A percentile compares a stretch with the other conserved stretches of the same genome.
Evolutionary conservation across 2,113 vertebrate genomes (phyloP).

Genomic region (Ameiurus melas): DNA sequence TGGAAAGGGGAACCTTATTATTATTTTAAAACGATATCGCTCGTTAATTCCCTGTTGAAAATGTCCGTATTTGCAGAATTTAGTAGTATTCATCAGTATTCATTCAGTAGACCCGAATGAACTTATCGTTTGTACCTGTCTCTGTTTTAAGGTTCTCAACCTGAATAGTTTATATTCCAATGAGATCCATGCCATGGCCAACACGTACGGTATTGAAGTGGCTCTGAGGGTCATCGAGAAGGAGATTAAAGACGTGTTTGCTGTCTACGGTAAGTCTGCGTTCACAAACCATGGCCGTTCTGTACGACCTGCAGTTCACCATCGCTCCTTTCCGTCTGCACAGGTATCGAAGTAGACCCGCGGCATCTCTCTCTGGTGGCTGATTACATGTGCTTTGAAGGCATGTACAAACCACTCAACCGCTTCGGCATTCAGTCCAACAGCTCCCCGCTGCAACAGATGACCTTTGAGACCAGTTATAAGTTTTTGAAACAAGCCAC

Average conservation of each 20-base stretch:
- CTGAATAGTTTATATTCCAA: conserved; percentile 89
- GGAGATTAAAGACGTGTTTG: conserved; percentile 98
- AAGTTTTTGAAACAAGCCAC: conserved; percentile 94
- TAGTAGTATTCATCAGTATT: no score
- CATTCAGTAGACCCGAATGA: not conserved
- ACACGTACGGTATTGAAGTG: conserved; percentile 90
- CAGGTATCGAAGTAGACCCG: conserved; percentile 92
- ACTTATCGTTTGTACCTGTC: not conserved
- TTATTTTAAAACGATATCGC: not conserved
- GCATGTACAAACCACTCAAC: conserved; percentile 89
- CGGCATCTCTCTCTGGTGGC: conserved; percentile 95
- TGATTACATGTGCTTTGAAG: conserved; percentile 98
- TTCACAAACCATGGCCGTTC: not conserved
- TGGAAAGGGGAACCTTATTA: not conserved
- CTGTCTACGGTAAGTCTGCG: conserved; percentile 85
- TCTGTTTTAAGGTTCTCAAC: conserved; percentile 79
- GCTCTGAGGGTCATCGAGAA: conserved; percentile 91
- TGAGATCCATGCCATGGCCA: conserved; percentile 93
- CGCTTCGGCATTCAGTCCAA: conserved; percentile 86
- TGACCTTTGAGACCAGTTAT: conserved; percentile 97
- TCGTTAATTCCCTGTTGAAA: no score
- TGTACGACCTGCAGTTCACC: not conserved
- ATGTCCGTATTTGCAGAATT: no score
- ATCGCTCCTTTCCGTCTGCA: not conserved
- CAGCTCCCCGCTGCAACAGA: conserved; percentile 95